These are phyloP conservation scores for Macrotis lagotis DNA, from an alignment of 2,113 vertebrate genomes.

Conservation along the genomic window DNA sequence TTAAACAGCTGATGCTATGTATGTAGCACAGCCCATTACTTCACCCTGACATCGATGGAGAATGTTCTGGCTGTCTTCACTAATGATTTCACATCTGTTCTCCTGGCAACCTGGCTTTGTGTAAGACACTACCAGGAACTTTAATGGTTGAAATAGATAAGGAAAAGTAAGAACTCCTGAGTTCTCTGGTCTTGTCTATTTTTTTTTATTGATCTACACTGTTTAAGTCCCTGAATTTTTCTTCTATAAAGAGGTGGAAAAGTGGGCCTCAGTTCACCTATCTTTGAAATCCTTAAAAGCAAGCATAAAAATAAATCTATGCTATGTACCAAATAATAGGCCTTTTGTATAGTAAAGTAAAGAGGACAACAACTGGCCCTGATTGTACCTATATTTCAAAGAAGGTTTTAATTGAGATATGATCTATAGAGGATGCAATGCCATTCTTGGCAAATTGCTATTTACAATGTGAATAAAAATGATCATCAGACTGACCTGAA, in stretches of 20 bases:
- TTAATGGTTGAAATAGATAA: background rate
- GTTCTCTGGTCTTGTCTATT: constrained; percentile 30
- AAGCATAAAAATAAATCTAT: constrained; percentile 11
- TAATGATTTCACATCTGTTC: constrained; percentile 42
- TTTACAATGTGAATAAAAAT: constrained; percentile 57
- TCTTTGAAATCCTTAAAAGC: constrained; percentile 53
- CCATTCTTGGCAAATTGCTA: constrained; percentile 62
- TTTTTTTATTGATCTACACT: constrained; percentile 40
- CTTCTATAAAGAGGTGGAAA: constrained; percentile 6
- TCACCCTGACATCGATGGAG: constrained; percentile 53
- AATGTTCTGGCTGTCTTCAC: constrained; percentile 64
- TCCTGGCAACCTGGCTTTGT: constrained; percentile 42
- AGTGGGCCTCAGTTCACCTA: constrained; percentile 58
- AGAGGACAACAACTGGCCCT: constrained; percentile 35
- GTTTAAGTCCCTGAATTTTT: constrained; percentile 31
- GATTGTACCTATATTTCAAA: constrained; percentile 55
- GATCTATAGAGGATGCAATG: constrained; percentile 45
- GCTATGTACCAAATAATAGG: constrained; percentile 38
- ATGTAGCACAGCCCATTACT: background rate
- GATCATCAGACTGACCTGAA: constrained; percentile 15
- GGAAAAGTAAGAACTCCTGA: constrained; percentile 35
- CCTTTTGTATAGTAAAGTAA: constrained; percentile 44
- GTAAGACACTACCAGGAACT: constrained; percentile 50
- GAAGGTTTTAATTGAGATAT: constrained; percentile 69
- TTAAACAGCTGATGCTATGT: constrained; percentile 6